These are phyloP conservation scores for Aphidius gifuensis DNA, from an alignment of 1,140 invertebrate species.

Conservation along the genomic window DNA sequence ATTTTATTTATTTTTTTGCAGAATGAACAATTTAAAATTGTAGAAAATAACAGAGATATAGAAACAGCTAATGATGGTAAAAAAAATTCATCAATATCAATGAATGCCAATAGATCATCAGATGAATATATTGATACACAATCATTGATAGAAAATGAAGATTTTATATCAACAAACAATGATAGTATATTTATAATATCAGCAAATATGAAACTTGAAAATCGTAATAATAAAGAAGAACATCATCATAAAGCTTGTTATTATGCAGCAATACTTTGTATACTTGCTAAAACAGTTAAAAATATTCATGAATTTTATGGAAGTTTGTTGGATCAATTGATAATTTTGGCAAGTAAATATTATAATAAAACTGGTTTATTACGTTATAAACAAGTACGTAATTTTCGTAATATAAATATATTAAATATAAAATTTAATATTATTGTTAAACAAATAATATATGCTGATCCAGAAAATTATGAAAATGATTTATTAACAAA, in stretches of 20 bases:
- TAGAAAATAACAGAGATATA: background rate
- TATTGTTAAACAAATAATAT: slow-evolving; percentile 37
- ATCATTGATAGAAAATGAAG: too few species aligned
- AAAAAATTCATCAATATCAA: too few species aligned
- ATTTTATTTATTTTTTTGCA: background rate
- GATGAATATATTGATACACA: slow-evolving; percentile 28
- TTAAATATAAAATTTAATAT: slow-evolving; percentile 36
- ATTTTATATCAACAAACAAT: too few species aligned
- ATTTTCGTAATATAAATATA: slow-evolving; percentile 40
- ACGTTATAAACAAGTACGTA: slow-evolving; percentile 35
- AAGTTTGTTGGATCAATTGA: slow-evolving; percentile 37
- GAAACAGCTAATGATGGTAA: too few species aligned
- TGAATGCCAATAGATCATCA: too few species aligned
- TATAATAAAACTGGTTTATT: slow-evolving; percentile 34
- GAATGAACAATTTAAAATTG: background rate
- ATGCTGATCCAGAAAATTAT: slow-evolving; percentile 36
- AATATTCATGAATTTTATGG: slow-evolving; percentile 31
- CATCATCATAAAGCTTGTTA: slow-evolving; percentile 43
- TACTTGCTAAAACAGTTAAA: slow-evolving; percentile 40
- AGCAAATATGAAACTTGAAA: slow-evolving; percentile 30
- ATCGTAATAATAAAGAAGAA: slow-evolving; percentile 25
- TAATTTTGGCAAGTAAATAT: slow-evolving; percentile 35
- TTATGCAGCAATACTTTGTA: slow-evolving; percentile 41
- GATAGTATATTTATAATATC: slow-evolving; percentile 35
- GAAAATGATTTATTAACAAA: slow-evolving; percentile 28